Conservation (phyloP, 1,140 invertebrate genomes). For the Euwallacea fornicatus region DNA sequence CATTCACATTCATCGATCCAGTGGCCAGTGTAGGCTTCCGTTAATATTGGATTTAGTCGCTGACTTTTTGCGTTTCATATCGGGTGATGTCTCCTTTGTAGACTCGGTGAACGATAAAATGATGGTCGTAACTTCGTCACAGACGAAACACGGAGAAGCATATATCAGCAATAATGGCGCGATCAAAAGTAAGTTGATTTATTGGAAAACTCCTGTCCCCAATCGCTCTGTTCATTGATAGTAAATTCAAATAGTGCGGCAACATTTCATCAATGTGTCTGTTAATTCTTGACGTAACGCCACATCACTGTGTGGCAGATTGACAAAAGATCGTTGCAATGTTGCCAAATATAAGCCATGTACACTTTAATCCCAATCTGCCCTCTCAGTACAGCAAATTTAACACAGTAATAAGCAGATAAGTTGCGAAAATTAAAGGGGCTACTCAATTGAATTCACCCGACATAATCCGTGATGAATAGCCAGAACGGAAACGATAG, state of each 20-base stretch:
- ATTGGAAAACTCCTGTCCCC: not conserved
- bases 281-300: not conserved
- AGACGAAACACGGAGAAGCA: slow-evolving; percentile 12
- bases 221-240: not conserved
- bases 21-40: not conserved
- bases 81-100: not conserved
- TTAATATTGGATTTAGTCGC: slow-evolving; percentile 24
- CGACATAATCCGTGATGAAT: slow-evolving; percentile 20
- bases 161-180: slow-evolving; percentile 5
- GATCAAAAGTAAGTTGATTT: slow-evolving; percentile 13
- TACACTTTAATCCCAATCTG: not conserved
- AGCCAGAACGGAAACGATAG: slow-evolving; percentile 57
- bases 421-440: not conserved
- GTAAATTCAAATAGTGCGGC: not conserved
- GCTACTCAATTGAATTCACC: not conserved
- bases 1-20: slow-evolving; percentile 34
- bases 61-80: slow-evolving; percentile 16
- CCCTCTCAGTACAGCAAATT: not conserved
- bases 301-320: too few species aligned
- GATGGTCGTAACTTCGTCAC: slow-evolving; percentile 32
- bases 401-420: not conserved
- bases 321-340: too few species aligned
- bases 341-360: too few species aligned
- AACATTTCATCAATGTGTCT: not conserved
- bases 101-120: slow-evolving; percentile 5